Evolutionary conservation across 2,888 invertebrate species (phyloP), one percentile per base, ranked within the genome.

Genomic region (Mayetiola destructor): DNA sequence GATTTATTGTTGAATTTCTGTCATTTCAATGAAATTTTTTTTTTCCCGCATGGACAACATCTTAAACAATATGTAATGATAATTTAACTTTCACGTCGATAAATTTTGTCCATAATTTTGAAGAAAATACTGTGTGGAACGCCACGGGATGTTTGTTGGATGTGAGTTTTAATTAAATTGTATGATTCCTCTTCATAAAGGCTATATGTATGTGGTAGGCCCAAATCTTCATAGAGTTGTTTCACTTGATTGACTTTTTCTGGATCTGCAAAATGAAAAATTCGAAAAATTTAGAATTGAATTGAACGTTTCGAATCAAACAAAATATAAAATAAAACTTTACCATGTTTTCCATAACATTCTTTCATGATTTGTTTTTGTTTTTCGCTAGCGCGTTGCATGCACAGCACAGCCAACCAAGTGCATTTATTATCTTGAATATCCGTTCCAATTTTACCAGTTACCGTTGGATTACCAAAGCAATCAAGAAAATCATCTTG

Each of bases 401-500:
- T 74, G 10, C 94, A 94, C 1, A 88, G 85, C 1, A 94, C 89
- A 1, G 89, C 82, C 32, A 95, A 74, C 97, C 97, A 99, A 0
- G 92, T 84, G 72, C 96, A 97, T 74, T 96, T 97, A 32, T 94
- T 94, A 64, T 95, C 93, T 72, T 86, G 80, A 63, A 99, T 95
- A 68, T 97, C 96, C 0, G 84, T 88, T 32, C 93, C 90, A 37
- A 80, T 75, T 75, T 96, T 99, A 8, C 96, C 97, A 0, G 85
- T 93, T 2, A 87, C 77, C 9, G 79, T 75, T 16, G 87, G 80
- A 68, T 93, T 84, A 1, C 94, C 95, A 69, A 86, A 97, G 67
- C 89, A 91, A 69, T 95, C 94, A 37, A 70, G 63, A 56, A 69
- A 70, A 60, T 71, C 72, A 66, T 85, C 90, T 77, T 92, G 92